A percentile compares a stretch with the other conserved stretches of the same genome.
Conservation (phyloP, 2,113 vertebrate species). For the Rhegmatorhina hoffmannsi region DNA sequence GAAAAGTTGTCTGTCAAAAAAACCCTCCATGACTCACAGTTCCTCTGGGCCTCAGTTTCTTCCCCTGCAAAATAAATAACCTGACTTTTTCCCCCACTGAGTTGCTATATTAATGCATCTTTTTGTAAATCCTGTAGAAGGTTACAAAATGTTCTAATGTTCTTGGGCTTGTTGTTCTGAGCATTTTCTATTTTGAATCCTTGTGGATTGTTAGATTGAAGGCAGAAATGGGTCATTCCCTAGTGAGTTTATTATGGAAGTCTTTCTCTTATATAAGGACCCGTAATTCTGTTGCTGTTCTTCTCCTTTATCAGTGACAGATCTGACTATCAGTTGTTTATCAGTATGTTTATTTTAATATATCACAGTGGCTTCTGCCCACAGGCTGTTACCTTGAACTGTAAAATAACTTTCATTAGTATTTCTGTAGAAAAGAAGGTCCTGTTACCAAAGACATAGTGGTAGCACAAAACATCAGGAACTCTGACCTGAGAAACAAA, state of each 20-base stretch:
- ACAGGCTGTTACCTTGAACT: neutral
- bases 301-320: neutral
- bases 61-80: neutral
- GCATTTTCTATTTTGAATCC: slow-evolving; percentile 30
- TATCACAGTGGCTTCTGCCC: neutral
- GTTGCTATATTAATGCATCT: neutral
- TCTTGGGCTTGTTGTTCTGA: slow-evolving; percentile 1
- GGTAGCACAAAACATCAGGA: neutral
- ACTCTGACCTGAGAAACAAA: neutral
- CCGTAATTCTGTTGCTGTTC: neutral
- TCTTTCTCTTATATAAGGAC: neutral
- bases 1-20: neutral
- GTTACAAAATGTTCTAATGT: slow-evolving; percentile 20
- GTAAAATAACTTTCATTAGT: neutral
- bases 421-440: neutral
- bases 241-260: neutral
- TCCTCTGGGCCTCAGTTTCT: neutral
- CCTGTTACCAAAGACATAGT: neutral
- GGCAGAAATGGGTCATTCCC: slow-evolving; percentile 35
- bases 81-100: neutral
- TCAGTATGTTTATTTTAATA: neutral
- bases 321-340: neutral
- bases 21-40: neutral
- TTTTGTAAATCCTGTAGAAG: neutral
- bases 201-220: slow-evolving; percentile 19